Evolutionary conservation across 2,797 vertebrate genomes (phyloP), one percentile per base, ranked within the genome.

Genomic region (Crocidura indochinensis): DNA sequence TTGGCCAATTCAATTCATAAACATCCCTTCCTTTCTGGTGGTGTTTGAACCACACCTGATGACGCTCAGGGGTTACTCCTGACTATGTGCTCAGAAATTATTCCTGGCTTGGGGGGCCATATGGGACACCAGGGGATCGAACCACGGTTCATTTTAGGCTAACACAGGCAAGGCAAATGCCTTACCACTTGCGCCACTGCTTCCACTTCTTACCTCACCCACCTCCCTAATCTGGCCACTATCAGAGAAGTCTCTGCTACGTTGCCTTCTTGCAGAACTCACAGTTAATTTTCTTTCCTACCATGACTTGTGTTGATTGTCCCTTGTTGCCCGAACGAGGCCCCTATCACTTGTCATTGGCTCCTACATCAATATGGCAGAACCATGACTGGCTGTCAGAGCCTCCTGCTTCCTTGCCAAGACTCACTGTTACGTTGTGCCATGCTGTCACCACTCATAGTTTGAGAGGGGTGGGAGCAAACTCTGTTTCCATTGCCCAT

Each of bases 281-380:
- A 72, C 71, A 75, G 49, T 62, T 44, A 24, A 19, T 44, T 80
- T 72, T 26, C 51, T 51, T 69, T 44, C 26, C 8, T 47, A 46
- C 24, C 8, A 17, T 20, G 29, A 60, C 38, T 80, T 56, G 10
- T 49, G 87, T 26, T 67, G 68, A 69, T 47, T 71, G 44, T 1
- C 69, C 15, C 3, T 71, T 49, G 64, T 53, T 56, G 10, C 14
- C 51, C 24, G 65, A 78, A 64, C 47, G 26, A 79, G 49, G 75
- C n/a, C 76, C 22, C 49, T 56, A 88, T 47, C 72, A 29, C 69
- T 82, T 67, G 67, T 65, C 44, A 8, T 8, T 73, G 77, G 83
- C 69, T 79, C 49, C 0, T 2, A 1, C 9, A 64, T 60, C 47
- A 62, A 15, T 51, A 10, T 89, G 72, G 71, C 53, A 20, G 87